Evolutionary conservation across 2,888 invertebrate species (phyloP), one percentile per base, ranked within the genome.

Genomic region (Tupiocoris notatus): DNA sequence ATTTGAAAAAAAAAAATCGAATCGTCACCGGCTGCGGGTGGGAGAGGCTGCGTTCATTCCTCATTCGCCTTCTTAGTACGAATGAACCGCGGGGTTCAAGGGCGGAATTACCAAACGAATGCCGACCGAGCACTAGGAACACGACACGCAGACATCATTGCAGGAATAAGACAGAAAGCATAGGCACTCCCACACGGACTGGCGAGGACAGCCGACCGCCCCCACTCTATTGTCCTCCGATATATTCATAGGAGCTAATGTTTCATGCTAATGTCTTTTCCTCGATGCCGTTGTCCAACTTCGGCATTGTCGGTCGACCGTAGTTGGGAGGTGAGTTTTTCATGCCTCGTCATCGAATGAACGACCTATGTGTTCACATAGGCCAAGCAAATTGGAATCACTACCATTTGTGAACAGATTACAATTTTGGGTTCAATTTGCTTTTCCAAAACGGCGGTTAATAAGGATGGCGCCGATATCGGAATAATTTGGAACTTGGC

Each of bases 201-300:
- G 18, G 25, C 66, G 25, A 66, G 54, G 66, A 66, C 24, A 59
- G 59, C 16, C 18, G 18, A 1, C 54, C 56, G 66, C 66, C 66
- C 54, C 66, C 66, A 17, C 66, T 66, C 66, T 39, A 66, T 66
- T 66, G 66, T 66, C 39, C 39, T 39, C 39, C 39, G 39, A 39
- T 39, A 39, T 12, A 39, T 39, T 39, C 39, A 39, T 39, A 3
- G 39, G 6, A 39, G 12, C 39, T 39, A 39, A 39, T 12, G 39
- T 39, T 39, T 12, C 39, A 39, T 39, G 39, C 39, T 39, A 39
- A 39, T 39, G 39, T 39, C 39, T 39, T 39, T 39, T 39, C 12
- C 39, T 39, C 39, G 39, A 39, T 39, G 39, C 39, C 39, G 39
- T 39, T 39, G 39, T 39, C 39, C 39, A 39, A 39, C 39, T 39